Conservation (phyloP, 2,113 vertebrate genomes). For the Anhinga anhinga region DNA sequence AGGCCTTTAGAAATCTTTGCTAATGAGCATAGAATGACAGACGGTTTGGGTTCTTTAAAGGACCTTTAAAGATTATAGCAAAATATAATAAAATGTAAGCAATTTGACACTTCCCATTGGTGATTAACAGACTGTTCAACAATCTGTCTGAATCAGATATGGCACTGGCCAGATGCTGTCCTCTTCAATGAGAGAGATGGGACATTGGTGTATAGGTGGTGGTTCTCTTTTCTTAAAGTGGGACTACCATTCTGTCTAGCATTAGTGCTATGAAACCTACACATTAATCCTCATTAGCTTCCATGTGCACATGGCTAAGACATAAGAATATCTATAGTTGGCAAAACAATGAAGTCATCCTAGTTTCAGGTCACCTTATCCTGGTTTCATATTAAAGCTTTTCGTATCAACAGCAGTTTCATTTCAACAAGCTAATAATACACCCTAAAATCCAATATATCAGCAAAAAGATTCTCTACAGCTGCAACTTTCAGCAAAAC, state of each 20-base stretch:
- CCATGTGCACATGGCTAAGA: neutral
- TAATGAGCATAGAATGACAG: neutral
- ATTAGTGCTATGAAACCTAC: neutral
- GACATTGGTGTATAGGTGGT: neutral
- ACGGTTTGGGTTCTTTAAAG: neutral
- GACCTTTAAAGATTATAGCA: neutral
- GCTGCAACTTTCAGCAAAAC: conserved; percentile 46
- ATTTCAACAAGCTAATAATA: conserved; percentile 63
- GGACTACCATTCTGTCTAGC: neutral
- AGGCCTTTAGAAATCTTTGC: neutral
- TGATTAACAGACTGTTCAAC: neutral
- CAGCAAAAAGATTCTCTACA: conserved; percentile 48
- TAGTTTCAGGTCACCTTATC: conserved; percentile 21
- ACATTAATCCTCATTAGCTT: neutral
- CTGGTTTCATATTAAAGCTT: conserved; percentile 41
- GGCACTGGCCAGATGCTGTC: neutral
- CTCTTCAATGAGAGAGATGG: neutral
- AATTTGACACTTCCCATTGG: neutral
- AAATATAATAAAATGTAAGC: neutral
- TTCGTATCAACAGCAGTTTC: conserved; percentile 58
- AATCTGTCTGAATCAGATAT: neutral
- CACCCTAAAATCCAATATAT: neutral
- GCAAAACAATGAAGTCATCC: conserved; percentile 57
- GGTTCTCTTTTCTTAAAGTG: neutral
- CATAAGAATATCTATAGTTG: neutral